These are phyloP conservation scores for Mythimna ferrago DNA, from an alignment of 2,888 invertebrate genomes.

Conservation along the genomic window DNA sequence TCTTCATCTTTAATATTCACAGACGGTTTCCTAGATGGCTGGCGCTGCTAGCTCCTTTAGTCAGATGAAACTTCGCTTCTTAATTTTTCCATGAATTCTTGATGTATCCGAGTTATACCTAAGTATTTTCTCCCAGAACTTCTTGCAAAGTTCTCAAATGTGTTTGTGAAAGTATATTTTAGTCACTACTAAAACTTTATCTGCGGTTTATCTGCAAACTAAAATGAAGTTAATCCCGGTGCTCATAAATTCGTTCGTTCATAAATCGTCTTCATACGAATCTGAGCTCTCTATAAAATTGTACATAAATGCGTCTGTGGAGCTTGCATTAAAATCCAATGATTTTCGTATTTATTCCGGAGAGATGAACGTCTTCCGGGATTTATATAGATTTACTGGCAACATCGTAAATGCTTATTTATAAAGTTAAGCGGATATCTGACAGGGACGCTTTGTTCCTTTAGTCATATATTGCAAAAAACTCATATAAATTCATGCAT, in stretches of 20 bases:
- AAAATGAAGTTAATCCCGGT: conserved; percentile 22
- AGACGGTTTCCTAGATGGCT: conserved; percentile 29
- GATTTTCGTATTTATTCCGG: conserved; percentile 45
- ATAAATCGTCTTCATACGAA: conserved; percentile 47
- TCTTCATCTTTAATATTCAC: conserved; percentile 53
- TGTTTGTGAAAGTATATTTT: conserved; percentile 9
- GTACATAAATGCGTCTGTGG: conserved; percentile 30
- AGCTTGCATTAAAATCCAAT: conserved; percentile 45
- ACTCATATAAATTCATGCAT: background rate
- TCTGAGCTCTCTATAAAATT: conserved; percentile 49
- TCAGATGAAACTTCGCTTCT: conserved; percentile 12
- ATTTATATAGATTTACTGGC: conserved; percentile 53
- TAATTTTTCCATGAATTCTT: conserved; percentile 42
- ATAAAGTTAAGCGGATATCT: conserved; percentile 43
- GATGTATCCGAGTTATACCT: conserved; percentile 5
- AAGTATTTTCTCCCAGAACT: conserved; percentile 10
- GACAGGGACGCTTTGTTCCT: conserved; percentile 33
- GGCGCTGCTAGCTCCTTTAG: conserved; percentile 24
- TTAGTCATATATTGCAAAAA: conserved; percentile 17
- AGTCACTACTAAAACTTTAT: conserved; percentile 32
- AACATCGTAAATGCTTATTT: conserved; percentile 52
- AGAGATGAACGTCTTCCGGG: conserved; percentile 44
- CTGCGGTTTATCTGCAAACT: conserved; percentile 34
- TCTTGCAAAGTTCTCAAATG: conserved; percentile 19
- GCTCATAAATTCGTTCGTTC: conserved; percentile 32